A percentile compares a stretch with the other conserved stretches of the same genome.
These are phyloP conservation scores for Dinocampus coccinellae DNA, from an alignment of 2,888 invertebrate genomes.

Conservation along the genomic window DNA sequence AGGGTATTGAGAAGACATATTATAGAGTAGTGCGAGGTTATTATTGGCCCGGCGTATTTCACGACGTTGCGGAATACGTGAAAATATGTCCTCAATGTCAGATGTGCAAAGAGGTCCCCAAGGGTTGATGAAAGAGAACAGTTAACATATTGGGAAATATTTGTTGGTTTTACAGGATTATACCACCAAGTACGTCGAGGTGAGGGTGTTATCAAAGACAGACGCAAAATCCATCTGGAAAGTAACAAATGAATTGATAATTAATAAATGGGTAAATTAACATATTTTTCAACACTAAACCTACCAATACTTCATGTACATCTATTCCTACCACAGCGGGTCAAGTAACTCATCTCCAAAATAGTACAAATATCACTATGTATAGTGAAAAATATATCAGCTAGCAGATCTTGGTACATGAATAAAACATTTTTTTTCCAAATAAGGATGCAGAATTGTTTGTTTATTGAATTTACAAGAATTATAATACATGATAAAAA, in stretches of 20 bases:
- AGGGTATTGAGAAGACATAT: slow-evolving; percentile 7
- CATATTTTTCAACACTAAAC: not conserved
- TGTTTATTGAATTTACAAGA: no score
- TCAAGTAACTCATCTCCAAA: not conserved
- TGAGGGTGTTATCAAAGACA: not conserved
- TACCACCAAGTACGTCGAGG: no score
- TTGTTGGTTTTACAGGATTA: not conserved
- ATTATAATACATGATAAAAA: no score
- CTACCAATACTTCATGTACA: no score
- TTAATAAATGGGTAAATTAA: not conserved
- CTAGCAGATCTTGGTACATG: no score
- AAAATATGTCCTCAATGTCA: not conserved
- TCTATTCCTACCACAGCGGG: no score
- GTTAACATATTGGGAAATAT: not conserved
- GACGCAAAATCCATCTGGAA: not conserved
- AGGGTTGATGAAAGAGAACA: not conserved
- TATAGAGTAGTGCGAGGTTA: not conserved
- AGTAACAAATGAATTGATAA: not conserved
- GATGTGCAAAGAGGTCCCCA: not conserved
- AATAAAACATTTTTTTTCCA: no score
- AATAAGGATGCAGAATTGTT: no score
- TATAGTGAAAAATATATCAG: no score
- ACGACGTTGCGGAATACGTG: not conserved
- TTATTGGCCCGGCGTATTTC: slow-evolving; percentile 11
- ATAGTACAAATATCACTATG: no score